Percentiles rank a stretch among this genome's conserved stretches.
These are phyloP conservation scores for Aramus guarauna DNA, from an alignment of 2,113 vertebrate species.

Conservation along the genomic window DNA sequence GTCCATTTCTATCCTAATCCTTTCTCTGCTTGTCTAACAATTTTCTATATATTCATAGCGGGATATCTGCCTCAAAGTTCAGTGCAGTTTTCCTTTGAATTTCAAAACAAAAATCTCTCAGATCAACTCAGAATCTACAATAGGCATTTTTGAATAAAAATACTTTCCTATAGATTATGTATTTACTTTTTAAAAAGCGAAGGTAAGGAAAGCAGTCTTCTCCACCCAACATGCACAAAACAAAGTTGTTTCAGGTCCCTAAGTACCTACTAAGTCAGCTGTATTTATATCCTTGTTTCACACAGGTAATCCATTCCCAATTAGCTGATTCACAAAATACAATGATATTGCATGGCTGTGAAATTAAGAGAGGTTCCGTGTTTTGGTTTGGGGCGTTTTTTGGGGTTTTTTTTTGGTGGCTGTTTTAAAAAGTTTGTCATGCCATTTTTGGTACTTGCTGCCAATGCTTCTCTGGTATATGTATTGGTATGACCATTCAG, in stretches of 20 bases:
- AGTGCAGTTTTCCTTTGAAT: not conserved
- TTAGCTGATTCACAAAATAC: not conserved
- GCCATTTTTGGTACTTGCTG: rapidly evolving
- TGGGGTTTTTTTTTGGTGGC: too few species aligned
- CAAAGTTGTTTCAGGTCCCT: not conserved
- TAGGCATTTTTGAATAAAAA: not conserved
- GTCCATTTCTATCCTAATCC: slow-evolving; percentile 73
- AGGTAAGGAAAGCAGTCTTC: not conserved
- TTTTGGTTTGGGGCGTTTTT: not conserved
- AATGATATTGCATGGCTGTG: not conserved
- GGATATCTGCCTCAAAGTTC: not conserved
- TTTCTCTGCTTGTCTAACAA: slow-evolving; percentile 39
- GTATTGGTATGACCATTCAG: not conserved
- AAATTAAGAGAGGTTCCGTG: not conserved
- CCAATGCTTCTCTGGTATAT: not conserved
- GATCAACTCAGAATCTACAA: not conserved
- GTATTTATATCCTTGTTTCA: not conserved
- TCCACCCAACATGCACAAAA: rapidly evolving
- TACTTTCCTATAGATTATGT: not conserved
- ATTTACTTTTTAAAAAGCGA: not conserved
- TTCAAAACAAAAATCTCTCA: not conserved
- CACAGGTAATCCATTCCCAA: not conserved
- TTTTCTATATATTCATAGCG: slow-evolving; percentile 30
- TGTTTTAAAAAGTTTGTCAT: not conserved
- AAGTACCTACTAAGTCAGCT: not conserved